phyloP scores from a whole-genome alignment of 2,797 vertebrate species.

The Molossus molossus region DNA sequence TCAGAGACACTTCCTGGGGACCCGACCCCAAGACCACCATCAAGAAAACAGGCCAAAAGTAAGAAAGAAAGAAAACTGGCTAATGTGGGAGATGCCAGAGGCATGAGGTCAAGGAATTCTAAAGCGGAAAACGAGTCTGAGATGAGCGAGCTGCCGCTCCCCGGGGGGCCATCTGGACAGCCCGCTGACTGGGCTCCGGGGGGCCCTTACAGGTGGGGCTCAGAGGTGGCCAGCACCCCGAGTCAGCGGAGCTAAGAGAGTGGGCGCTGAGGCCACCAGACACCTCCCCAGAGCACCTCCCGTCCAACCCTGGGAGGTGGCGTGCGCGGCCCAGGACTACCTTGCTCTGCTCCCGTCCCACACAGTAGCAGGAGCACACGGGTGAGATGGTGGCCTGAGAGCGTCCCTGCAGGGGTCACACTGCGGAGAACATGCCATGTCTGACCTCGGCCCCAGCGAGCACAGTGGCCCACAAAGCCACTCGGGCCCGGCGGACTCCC shows the following conservation, averaged over 20 bases:
- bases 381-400: accelerated
- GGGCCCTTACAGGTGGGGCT: background rate
- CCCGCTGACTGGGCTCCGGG: background rate
- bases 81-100: background rate
- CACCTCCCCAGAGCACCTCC: background rate
- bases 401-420: accelerated
- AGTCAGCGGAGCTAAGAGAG: background rate
- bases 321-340: too few species aligned
- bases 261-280: background rate
- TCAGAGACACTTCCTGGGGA: background rate
- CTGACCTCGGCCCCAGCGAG: background rate
- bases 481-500: background rate
- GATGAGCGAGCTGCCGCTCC: background rate
- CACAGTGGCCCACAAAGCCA: background rate
- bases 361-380: background rate
- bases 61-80: background rate
- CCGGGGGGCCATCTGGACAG: background rate
- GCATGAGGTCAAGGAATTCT: background rate
- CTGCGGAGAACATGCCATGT: background rate
- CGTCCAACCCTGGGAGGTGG: background rate
- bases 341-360: background rate
- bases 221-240: background rate
- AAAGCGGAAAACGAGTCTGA: background rate
- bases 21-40: background rate
- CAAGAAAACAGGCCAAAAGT: background rate